Percentiles rank a stretch among this genome's conserved stretches.
phyloP scores from a whole-genome alignment of 2,888 invertebrate species.

The Macrophya annulata region DNA sequence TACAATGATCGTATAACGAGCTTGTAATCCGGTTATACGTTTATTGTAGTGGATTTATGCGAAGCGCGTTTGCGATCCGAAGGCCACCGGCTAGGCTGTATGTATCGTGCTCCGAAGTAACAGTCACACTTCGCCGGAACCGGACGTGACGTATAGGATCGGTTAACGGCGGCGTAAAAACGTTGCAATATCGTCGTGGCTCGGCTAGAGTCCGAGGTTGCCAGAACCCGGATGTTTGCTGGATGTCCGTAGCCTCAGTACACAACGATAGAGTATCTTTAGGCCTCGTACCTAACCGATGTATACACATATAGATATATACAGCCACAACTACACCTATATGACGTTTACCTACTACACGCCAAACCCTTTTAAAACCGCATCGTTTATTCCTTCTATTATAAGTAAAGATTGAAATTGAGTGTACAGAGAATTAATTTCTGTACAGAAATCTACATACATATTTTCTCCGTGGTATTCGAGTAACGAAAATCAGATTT shows the following conservation, averaged over 20 bases:
- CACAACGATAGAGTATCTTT: conserved; percentile 17
- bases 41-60: conserved; percentile 63
- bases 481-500: not conserved
- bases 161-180: conserved; percentile 63
- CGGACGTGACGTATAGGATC: conserved; percentile 66
- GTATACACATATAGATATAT: not conserved
- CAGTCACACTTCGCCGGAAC: conserved; percentile 62
- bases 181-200: conserved; percentile 61
- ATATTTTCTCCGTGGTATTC: no score
- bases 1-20: conserved; percentile 60
- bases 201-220: conserved; percentile 59
- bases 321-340: not conserved
- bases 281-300: not conserved
- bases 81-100: conserved; percentile 60
- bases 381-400: not conserved
- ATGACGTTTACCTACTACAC: not conserved
- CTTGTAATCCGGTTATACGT: conserved; percentile 65
- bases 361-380: not conserved
- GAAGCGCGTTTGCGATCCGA: conserved; percentile 57
- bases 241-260: not conserved
- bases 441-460: not conserved
- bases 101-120: conserved; percentile 55
- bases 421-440: not conserved
- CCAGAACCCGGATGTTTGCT: conserved; percentile 64
- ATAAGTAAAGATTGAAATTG: not conserved